Percentiles rank a stretch among this genome's conserved stretches.
Conservation (phyloP, 2,888 invertebrate species). For the Apeira syringaria region DNA sequence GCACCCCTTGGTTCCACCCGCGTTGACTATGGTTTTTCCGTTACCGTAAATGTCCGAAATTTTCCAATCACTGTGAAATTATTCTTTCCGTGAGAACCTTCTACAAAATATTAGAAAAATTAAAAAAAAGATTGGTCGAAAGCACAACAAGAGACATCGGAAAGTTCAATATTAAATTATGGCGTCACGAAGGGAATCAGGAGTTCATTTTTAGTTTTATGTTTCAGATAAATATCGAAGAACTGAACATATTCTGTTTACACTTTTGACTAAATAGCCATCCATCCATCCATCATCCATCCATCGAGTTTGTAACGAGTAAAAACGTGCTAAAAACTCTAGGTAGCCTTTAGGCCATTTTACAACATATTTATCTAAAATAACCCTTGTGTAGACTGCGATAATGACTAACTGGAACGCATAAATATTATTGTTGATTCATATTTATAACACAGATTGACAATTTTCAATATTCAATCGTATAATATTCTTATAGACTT, state of each 20-base stretch:
- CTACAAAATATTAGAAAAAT: no score
- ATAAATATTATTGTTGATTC: conserved; percentile 35
- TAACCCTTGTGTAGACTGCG: conserved; percentile 22
- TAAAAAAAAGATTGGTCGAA: no score
- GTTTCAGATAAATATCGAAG: no score
- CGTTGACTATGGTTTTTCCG: no score
- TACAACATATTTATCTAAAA: conserved; percentile 22
- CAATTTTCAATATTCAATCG: conserved; percentile 24
- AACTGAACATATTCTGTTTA: conserved; percentile 5
- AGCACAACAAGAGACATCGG: no score
- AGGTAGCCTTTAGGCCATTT: conserved; percentile 29
- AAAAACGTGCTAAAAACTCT: conserved; percentile 31
- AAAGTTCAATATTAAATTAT: no score
- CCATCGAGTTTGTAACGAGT: conserved; percentile 19
- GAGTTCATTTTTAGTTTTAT: no score
- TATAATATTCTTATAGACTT: background rate
- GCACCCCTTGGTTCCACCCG: no score
- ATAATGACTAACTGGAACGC: conserved; percentile 31
- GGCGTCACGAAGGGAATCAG: no score
- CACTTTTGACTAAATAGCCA: conserved; percentile 9
- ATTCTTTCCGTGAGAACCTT: no score
- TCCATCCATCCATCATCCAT: conserved; percentile 24
- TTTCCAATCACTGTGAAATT: no score
- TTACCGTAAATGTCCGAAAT: no score
- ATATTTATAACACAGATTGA: conserved; percentile 43